Evolutionary conservation across 1,140 invertebrate species (phyloP).

Genomic region (Bombus balteatus): DNA sequence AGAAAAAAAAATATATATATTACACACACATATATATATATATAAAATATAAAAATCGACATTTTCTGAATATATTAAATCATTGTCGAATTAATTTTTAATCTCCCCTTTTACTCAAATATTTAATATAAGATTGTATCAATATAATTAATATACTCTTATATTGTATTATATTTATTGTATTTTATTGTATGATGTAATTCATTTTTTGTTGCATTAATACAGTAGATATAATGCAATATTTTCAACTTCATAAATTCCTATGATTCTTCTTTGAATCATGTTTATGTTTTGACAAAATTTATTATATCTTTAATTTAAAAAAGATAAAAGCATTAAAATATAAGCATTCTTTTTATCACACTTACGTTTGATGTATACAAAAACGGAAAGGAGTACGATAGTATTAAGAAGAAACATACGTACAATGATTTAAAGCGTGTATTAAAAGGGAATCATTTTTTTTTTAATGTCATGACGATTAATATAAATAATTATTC

Average conservation of each 20-base stretch:
- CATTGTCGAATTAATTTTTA: neutral
- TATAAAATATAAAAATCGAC: neutral
- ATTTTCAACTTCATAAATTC: neutral
- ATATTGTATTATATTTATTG: neutral
- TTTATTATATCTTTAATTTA: neutral
- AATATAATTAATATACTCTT: neutral
- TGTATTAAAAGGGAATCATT: constrained; percentile 32
- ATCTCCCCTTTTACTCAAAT: neutral
- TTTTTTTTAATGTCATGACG: neutral
- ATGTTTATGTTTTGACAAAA: neutral
- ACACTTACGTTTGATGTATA: constrained; percentile 70
- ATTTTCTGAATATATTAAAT: neutral
- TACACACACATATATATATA: neutral
- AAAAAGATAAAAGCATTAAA: constrained; percentile 6
- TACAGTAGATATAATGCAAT: neutral
- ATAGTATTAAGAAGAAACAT: constrained; percentile 58
- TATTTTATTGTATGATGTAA: neutral
- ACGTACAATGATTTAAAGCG: constrained; percentile 44
- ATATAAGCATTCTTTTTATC: constrained; percentile 33
- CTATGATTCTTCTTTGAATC: neutral
- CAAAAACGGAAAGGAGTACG: constrained; percentile 68
- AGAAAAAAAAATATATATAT: neutral
- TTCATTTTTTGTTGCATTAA: neutral
- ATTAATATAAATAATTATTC: constrained; percentile 56
- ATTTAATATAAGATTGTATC: neutral